Conservation (phyloP, 2,113 vertebrate genomes). For the Xyliphius kryptos region DNA sequence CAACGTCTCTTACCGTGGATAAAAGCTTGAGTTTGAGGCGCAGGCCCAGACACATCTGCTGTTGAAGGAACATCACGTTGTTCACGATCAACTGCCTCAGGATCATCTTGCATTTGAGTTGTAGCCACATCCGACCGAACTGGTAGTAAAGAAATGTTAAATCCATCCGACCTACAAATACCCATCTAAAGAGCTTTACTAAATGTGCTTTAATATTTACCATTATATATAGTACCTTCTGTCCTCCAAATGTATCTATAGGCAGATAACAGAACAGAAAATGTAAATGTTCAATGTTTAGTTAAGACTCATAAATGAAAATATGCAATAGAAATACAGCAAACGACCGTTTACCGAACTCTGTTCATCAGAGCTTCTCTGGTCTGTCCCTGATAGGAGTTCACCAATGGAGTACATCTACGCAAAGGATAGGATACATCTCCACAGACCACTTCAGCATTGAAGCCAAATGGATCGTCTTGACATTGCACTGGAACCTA, state of each 20-base stretch:
- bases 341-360: neutral
- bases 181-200: too few relatives aligned
- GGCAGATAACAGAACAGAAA: too few relatives aligned
- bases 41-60: neutral
- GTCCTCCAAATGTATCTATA: too few relatives aligned
- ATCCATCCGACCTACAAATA: too few relatives aligned
- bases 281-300: neutral
- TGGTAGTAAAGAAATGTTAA: too few relatives aligned
- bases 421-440: neutral
- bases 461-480: conserved; percentile 26
- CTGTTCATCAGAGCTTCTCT: neutral
- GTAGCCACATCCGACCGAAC: neutral
- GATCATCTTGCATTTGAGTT: neutral
- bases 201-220: too few relatives aligned
- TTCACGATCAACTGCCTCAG: neutral
- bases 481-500: conserved; percentile 25
- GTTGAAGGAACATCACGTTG: neutral
- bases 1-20: neutral
- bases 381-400: neutral
- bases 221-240: too few relatives aligned
- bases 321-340: too few relatives aligned
- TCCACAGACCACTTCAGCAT: conserved; percentile 16
- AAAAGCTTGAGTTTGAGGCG: neutral
- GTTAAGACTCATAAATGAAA: neutral
- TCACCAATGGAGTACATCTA: conserved; percentile 26